These are phyloP conservation scores for Myotis findleyi DNA, from an alignment of 2,797 vertebrate species.

Conservation along the genomic window DNA sequence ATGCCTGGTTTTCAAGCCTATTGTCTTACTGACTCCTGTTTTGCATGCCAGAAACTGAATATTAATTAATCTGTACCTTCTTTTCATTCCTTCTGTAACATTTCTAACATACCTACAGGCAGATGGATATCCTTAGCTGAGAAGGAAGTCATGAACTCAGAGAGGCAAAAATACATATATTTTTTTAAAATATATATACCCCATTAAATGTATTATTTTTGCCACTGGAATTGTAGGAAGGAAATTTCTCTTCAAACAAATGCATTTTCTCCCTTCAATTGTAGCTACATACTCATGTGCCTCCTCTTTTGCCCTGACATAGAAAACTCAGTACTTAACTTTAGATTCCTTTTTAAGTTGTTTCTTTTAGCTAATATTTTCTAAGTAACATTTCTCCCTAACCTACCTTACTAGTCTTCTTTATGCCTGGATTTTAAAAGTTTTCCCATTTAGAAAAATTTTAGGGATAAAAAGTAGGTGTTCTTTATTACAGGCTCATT, in stretches of 20 bases:
- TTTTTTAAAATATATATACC: background rate
- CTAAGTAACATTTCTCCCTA: background rate
- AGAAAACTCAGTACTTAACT: background rate
- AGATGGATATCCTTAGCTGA: slow-evolving; percentile 4
- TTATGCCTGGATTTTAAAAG: background rate
- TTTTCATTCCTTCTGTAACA: background rate
- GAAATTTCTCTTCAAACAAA: slow-evolving; percentile 14
- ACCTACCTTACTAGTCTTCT: background rate
- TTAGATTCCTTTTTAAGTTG: background rate
- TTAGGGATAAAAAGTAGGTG: background rate
- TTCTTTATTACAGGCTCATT: background rate
- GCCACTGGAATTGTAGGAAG: background rate
- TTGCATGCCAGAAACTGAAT: slow-evolving; percentile 38
- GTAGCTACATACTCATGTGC: too few relatives aligned
- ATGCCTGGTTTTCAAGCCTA: background rate
- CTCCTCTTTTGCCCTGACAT: background rate
- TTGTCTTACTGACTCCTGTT: background rate
- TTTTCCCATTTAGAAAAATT: slow-evolving; percentile 32
- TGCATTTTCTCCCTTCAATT: background rate
- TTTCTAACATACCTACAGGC: background rate
- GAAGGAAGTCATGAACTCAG: background rate
- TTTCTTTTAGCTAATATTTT: slow-evolving; percentile 1
- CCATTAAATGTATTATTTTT: background rate
- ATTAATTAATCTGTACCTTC: background rate
- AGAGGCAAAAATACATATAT: background rate